Conservation (phyloP, 2,888 invertebrate species). For the Trachelus tabidus region DNA sequence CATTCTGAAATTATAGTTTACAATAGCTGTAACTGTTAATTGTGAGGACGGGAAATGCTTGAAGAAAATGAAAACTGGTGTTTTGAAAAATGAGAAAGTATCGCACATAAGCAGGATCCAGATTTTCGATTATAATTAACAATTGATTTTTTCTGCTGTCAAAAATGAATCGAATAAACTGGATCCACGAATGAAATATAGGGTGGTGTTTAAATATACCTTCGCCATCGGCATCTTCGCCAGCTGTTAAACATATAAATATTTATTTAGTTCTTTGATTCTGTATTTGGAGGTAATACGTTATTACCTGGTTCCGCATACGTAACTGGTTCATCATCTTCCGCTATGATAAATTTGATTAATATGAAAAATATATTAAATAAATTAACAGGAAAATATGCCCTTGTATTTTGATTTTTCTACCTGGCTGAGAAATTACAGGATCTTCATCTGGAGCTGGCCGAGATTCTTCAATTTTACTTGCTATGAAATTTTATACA, state of each 20-base stretch:
- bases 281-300: background rate
- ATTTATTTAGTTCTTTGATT: background rate
- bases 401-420: background rate
- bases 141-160: background rate
- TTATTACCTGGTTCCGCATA: slow-evolving; percentile 25
- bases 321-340: slow-evolving; percentile 23
- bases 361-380: background rate
- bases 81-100: background rate
- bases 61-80: background rate
- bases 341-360: slow-evolving; percentile 17
- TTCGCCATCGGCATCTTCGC: slow-evolving; percentile 28
- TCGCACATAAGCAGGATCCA: background rate
- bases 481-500: slow-evolving; percentile 14
- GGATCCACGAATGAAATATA: slow-evolving; percentile 3
- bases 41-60: background rate
- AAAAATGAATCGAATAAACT: background rate
- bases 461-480: slow-evolving; percentile 10
- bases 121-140: background rate
- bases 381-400: too few relatives aligned
- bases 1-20: slow-evolving; percentile 14
- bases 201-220: slow-evolving; percentile 25
- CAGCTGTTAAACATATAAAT: slow-evolving; percentile 31
- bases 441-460: slow-evolving; percentile 13
- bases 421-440: slow-evolving; percentile 19
- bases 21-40: background rate